These are phyloP conservation scores for Solen grandis DNA, from an alignment of 1,140 invertebrate species.

Conservation along the genomic window DNA sequence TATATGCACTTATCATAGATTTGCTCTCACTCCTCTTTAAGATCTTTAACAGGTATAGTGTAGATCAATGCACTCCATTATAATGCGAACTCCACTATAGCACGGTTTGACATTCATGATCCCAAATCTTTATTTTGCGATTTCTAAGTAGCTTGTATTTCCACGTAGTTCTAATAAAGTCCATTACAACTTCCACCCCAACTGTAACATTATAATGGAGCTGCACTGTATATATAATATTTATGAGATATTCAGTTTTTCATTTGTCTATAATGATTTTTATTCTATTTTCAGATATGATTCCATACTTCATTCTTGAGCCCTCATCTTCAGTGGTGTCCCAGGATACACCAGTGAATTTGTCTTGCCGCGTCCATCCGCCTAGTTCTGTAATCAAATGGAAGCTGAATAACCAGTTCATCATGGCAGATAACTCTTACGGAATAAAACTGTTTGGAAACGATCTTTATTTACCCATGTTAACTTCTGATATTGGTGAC, in stretches of 20 bases:
- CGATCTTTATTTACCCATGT: constrained; percentile 2
- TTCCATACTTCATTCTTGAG: constrained; percentile 52
- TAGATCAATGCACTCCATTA: too few relatives aligned
- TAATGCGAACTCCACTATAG: too few relatives aligned
- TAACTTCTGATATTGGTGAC: constrained; percentile 5
- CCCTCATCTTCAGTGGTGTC: constrained; percentile 43
- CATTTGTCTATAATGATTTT: too few relatives aligned
- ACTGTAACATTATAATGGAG: not conserved
- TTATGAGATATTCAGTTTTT: too few relatives aligned
- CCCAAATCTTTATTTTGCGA: not conserved
- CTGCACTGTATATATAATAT: not conserved
- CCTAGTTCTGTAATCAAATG: constrained; percentile 22
- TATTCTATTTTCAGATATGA: constrained; percentile 41
- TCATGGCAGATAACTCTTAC: constrained; percentile 30
- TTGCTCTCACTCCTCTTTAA: too few relatives aligned
- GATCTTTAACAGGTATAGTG: too few relatives aligned
- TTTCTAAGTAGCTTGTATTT: not conserved
- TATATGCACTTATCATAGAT: too few relatives aligned
- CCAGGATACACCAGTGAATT: constrained; percentile 22
- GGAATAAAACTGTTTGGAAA: constrained; percentile 33
- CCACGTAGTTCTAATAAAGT: not conserved
- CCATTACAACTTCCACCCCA: not conserved
- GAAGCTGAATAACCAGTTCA: constrained; percentile 40
- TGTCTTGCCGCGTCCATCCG: constrained; percentile 38
- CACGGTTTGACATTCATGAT: not conserved